A percentile compares a stretch with the other conserved stretches of the same genome.
Evolutionary conservation across 2,113 vertebrate species (phyloP).

Genomic region (Thoracochromis brauschi): DNA sequence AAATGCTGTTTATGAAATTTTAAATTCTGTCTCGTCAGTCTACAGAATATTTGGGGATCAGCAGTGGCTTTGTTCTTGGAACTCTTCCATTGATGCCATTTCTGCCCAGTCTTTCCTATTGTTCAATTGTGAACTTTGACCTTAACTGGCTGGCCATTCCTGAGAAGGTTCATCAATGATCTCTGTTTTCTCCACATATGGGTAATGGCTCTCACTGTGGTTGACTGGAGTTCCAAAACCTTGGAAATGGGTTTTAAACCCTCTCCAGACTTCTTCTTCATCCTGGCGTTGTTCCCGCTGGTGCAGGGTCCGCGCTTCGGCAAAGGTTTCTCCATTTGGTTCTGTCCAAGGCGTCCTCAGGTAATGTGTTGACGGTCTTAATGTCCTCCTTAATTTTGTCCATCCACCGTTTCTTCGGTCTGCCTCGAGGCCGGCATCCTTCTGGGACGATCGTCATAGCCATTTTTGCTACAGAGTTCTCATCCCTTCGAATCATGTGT

Average conservation of each 20-base stretch:
- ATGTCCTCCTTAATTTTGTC: not conserved
- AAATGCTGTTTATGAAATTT: not conserved
- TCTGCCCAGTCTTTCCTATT: not conserved
- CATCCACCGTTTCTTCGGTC: not conserved
- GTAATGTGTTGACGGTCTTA: not conserved
- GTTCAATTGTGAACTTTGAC: not conserved
- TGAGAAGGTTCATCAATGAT: not conserved
- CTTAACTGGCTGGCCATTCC: not conserved
- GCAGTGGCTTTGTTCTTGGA: not conserved
- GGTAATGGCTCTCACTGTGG: not conserved
- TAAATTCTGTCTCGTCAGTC: not conserved
- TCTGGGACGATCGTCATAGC: fast-evolving
- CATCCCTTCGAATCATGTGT: fast-evolving
- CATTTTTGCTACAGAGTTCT: not conserved
- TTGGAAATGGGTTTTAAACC: not conserved
- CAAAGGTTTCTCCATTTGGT: not conserved
- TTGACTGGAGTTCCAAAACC: not conserved
- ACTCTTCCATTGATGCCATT: not conserved
- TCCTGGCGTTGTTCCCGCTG: not conserved
- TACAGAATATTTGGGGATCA: not conserved
- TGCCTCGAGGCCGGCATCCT: not conserved
- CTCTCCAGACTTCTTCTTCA: not conserved
- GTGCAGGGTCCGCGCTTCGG: fast-evolving
- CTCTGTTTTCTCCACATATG: not conserved
- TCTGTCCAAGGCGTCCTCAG: not conserved